Evolutionary conservation across 1,140 invertebrate genomes (phyloP), one percentile per base, ranked within the genome.

Genomic region (Chlorops oryzae): DNA sequence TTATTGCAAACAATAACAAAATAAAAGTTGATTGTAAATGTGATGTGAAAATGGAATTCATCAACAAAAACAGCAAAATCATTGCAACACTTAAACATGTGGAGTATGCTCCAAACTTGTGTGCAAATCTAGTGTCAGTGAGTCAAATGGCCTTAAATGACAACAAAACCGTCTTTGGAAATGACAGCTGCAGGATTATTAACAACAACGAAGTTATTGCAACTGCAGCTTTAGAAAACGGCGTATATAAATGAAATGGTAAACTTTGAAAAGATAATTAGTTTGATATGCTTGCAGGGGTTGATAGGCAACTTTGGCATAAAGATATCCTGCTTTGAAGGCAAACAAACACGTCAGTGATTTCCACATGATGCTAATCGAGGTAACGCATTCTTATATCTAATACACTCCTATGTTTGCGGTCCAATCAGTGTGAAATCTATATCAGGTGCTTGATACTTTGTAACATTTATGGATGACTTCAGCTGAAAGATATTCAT

Each of bases 401-500:
- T n/a, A n/a, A n/a, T n/a, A n/a, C n/a, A n/a, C n/a, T n/a, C n/a
- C n/a, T n/a, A n/a, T n/a, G n/a, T n/a, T n/a, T n/a, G n/a, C n/a
- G n/a, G n/a, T n/a, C n/a, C n/a, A n/a, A 41, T 21, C 23, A 2
- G 17, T 22, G 13, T 41, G 13, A 3, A 21, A 20, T 21, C 39
- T 3, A 18, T 45, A 32, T 27, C 22, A 15, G 28, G 44, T 3
- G 18, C 15, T 7, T 20, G 32, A 15, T 47, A 37, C 5, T 35
- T 47, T 12, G 3, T 74, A 2, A 71, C 74, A 0, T 72, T 77
- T 27, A 74, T 72, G 4, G 74, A 78, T 58, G 73, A 77, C 20
- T 71, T 45, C 43, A 58, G 63, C 6, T 55, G 66, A 25, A 73
- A 71, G 56, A 59, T 63, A 52, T 60, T 58, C 51, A 59, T 73